These are phyloP conservation scores for Mesaphorura yosii DNA, from an alignment of 1,140 invertebrate genomes.

Conservation along the genomic window DNA sequence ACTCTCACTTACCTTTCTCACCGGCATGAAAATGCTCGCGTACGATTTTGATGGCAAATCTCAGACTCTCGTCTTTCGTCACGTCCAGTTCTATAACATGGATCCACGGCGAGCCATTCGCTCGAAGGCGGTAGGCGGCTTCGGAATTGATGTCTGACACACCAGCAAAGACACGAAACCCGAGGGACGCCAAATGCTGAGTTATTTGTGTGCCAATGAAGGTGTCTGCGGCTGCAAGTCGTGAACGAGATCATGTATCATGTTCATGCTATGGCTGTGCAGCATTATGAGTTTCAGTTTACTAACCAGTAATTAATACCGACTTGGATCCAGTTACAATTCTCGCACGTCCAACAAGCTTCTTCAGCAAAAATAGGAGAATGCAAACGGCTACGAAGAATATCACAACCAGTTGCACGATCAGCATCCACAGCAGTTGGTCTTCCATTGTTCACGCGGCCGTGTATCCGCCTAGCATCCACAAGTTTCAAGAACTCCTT, in stretches of 20 bases:
- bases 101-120: conserved; percentile 35
- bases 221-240: not conserved
- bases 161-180: conserved; percentile 64
- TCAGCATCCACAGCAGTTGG: conserved; percentile 28
- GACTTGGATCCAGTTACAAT: conserved; percentile 28
- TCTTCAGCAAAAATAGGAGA: conserved; percentile 29
- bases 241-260: not conserved
- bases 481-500: not conserved
- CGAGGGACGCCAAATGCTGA: conserved; percentile 51
- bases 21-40: conserved; percentile 65
- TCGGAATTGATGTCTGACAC: conserved; percentile 39
- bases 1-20: conserved; percentile 51
- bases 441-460: conserved; percentile 22
- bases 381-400: conserved; percentile 27
- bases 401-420: conserved; percentile 27
- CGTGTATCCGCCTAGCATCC: not conserved
- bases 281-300: not conserved
- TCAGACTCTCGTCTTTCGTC: conserved; percentile 62
- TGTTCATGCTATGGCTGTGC: not conserved
- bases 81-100: conserved; percentile 58
- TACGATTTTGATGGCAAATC: conserved; percentile 60
- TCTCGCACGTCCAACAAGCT: conserved; percentile 18
- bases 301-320: conserved; percentile 27
- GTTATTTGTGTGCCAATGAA: conserved; percentile 33
- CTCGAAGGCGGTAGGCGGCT: conserved; percentile 26